A percentile compares a stretch with the other conserved stretches of the same genome.
These are phyloP conservation scores for Lycodopsis pacificus DNA, from an alignment of 2,797 vertebrate genomes.

Conservation along the genomic window DNA sequence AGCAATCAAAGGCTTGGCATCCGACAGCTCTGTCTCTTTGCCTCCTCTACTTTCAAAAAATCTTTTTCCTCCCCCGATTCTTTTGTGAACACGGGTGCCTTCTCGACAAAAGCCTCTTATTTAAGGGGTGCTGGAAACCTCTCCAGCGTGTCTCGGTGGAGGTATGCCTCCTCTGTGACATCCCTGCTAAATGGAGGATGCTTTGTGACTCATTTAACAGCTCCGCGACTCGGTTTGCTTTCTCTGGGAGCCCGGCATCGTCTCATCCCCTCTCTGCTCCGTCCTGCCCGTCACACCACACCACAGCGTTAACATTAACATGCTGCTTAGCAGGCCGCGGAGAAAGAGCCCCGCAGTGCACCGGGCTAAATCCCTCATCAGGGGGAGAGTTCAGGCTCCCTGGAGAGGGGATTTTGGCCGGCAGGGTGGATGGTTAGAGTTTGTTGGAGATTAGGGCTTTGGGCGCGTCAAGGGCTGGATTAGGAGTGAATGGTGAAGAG, in stretches of 20 bases:
- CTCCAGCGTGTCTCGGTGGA: constrained; percentile 44
- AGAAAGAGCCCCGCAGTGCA: constrained; percentile 42
- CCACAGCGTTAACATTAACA: constrained; percentile 58
- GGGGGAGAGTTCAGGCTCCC: constrained; percentile 48
- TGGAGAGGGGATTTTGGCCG: constrained; percentile 52
- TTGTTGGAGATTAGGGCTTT: constrained; percentile 62
- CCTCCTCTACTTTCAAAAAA: constrained; percentile 35
- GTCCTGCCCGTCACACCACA: constrained; percentile 35
- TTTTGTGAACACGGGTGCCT: constrained; percentile 55
- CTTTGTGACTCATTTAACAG: constrained; percentile 66
- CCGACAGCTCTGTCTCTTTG: constrained; percentile 48
- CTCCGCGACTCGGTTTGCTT: constrained; percentile 26
- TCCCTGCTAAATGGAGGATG: constrained; percentile 61
- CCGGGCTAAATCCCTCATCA: constrained; percentile 62
- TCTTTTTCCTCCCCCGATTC: constrained; percentile 41
- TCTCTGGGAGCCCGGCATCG: constrained; percentile 39
- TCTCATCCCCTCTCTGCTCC: constrained; percentile 56
- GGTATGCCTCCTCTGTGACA: constrained; percentile 55
- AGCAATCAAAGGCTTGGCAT: constrained; percentile 68
- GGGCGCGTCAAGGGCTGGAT: constrained; percentile 62
- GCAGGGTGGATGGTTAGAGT: constrained; percentile 50
- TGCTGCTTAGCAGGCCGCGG: constrained; percentile 46
- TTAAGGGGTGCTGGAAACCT: constrained; percentile 52
- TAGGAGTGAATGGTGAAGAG: constrained; percentile 52
- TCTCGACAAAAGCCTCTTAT: constrained; percentile 47